These are phyloP conservation scores for Stenichneumon culpator DNA, from an alignment of 2,888 invertebrate species.

Conservation along the genomic window DNA sequence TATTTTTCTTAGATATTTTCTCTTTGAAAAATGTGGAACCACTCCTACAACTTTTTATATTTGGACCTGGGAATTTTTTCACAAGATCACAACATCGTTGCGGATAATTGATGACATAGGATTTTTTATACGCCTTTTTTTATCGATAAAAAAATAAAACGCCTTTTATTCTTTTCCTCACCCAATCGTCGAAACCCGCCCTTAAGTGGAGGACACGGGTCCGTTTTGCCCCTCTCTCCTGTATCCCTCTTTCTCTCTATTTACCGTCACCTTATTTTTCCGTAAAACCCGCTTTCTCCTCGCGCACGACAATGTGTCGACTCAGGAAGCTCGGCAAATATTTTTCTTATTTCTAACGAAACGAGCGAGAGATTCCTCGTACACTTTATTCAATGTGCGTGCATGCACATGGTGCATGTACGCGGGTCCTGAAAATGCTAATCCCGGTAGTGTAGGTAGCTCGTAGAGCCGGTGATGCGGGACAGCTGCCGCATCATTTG, in stretches of 20 bases:
- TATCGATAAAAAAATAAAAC: not conserved
- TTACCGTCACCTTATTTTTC: slow-evolving; percentile 37
- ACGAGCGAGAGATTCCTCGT: slow-evolving; percentile 4
- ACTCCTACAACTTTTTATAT: not conserved
- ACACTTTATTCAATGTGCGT: slow-evolving; percentile 26
- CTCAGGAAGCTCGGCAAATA: slow-evolving; percentile 56
- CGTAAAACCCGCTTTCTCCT: slow-evolving; percentile 48
- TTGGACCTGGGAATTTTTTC: not conserved
- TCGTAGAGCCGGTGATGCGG: slow-evolving; percentile 61
- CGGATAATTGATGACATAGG: no score
- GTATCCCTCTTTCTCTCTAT: not conserved
- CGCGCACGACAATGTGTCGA: slow-evolving; percentile 13
- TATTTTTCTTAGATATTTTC: not conserved
- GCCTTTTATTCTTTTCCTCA: no score
- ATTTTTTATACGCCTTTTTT: not conserved
- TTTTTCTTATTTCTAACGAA: slow-evolving; percentile 53
- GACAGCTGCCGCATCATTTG: slow-evolving; percentile 68
- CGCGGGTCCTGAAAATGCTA: not conserved
- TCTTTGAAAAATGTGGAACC: not conserved
- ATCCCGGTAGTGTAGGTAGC: not conserved
- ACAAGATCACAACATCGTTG: not conserved
- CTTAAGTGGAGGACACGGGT: not conserved
- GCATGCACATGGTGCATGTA: not conserved
- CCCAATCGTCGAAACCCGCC: not conserved
- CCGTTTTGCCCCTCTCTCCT: slow-evolving; percentile 30